Evolutionary conservation across 2,797 vertebrate genomes (phyloP).

Genomic region (Holocentrus rufus): DNA sequence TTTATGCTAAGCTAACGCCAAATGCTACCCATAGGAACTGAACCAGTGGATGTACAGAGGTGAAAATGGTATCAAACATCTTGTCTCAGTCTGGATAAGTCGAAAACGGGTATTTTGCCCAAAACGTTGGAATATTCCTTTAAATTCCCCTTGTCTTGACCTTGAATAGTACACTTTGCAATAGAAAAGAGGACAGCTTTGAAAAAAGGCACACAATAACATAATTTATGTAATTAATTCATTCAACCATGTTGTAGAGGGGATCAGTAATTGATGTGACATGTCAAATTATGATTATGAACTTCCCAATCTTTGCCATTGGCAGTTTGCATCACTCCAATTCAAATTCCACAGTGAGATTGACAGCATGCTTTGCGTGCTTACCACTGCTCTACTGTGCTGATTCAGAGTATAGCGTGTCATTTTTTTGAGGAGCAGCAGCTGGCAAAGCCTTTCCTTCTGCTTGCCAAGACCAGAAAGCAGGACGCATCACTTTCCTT

Average conservation of each 20-base stretch:
- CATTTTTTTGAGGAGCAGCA: slow-evolving; percentile 35
- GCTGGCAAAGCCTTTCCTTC: slow-evolving; percentile 32
- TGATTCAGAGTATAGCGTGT: slow-evolving; percentile 43
- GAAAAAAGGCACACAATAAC: slow-evolving; percentile 14
- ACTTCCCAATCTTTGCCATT: neutral
- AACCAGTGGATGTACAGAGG: too few species aligned
- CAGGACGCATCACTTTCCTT: slow-evolving; percentile 31
- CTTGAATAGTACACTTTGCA: slow-evolving; percentile 3
- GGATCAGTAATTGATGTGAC: slow-evolving; percentile 42
- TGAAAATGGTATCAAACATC: too few species aligned
- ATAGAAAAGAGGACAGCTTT: slow-evolving; percentile 10
- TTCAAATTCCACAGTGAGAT: slow-evolving; percentile 28
- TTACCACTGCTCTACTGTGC: slow-evolving; percentile 23
- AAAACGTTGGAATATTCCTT: too few species aligned
- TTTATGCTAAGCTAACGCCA: too few species aligned
- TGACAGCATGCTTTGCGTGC: slow-evolving; percentile 38
- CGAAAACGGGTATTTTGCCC: too few species aligned
- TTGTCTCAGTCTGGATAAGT: too few species aligned
- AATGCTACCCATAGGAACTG: too few species aligned
- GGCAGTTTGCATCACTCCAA: slow-evolving; percentile 16
- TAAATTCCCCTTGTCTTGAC: neutral
- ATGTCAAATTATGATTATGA: slow-evolving; percentile 35
- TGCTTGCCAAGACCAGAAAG: slow-evolving; percentile 41
- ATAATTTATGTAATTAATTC: slow-evolving; percentile 22
- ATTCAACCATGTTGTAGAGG: neutral